Base-by-base conservation (phyloP, 2,888 invertebrate genomes). In the Drosophila colorata region DNA sequence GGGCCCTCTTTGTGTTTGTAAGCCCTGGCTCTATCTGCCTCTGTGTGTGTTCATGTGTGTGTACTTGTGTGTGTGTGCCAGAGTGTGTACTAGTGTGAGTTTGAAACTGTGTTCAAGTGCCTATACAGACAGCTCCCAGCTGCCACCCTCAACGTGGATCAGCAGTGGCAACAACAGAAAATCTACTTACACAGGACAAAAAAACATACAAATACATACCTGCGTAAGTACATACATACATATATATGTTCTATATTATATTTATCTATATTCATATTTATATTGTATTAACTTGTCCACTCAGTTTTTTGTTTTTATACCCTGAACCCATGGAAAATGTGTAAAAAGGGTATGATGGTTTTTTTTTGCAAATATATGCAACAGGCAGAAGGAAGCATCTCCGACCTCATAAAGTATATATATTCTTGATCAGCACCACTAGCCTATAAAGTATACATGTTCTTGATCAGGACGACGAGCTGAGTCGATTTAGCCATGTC, bases 71-170 rank as follows among this genome's bases (percentile, higher is more conserved):
- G 38, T 49, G 28, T 52, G 43, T 44, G 38, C 41, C 33, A 25
- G 25, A 8, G 25, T 31, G 31, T 31, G 11, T 31, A 14, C 16
- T 23, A 38, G 38, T 64, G 71, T 55, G 55, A 58, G 67, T 59
- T 78, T 67, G 63, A 78, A 74, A 74, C 74, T 78, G 69, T 65
- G 74, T 63, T 68, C 73, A 73, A 78, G 73, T 75, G 75, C 74
- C 78, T 78, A 37, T 49, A 60, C 53, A 76, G 69, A 74, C 74
- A 74, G 61, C 37, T 53, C 35, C 43, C 61, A 64, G 53, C 53
- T 69, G 37, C 61, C 43, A 40, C 40, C 38, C 69, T 40, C 20
- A 20, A 14, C 25, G 33, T 40, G 70, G 73, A 69, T 76, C 71
- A 70, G 55, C 41, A 28, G 31, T 49, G 53, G 46, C 51, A 71